phyloP scores from a whole-genome alignment of 1,140 invertebrate genomes.

The Heterodera schachtii region DNA sequence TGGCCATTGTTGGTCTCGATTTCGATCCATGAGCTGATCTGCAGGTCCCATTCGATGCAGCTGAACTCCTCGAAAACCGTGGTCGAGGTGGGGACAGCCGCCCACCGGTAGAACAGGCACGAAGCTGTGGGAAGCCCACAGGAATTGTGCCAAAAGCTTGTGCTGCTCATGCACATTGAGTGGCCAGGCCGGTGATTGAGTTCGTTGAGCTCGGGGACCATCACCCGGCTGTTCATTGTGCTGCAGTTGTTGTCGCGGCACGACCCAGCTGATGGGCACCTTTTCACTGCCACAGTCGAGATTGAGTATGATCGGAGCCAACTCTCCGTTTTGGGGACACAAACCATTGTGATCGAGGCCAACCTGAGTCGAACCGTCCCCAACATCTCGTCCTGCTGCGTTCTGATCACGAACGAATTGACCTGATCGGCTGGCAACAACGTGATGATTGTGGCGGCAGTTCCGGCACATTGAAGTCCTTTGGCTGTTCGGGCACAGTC shows the following conservation, averaged over 20 bases:
- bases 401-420: background rate
- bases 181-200: background rate
- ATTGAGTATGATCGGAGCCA: constrained; percentile 5
- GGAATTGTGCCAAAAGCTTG: background rate
- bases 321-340: background rate
- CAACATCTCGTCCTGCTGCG: background rate
- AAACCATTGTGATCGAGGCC: background rate
- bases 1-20: background rate
- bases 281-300: background rate
- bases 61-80: background rate
- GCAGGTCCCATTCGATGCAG: background rate
- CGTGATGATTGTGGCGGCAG: background rate
- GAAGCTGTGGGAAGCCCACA: background rate
- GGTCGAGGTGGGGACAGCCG: too few species aligned
- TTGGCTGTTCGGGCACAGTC: too few species aligned
- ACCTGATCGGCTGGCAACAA: background rate
- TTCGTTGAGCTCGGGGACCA: too few species aligned
- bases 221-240: background rate
- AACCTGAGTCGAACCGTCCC: background rate
- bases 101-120: too few species aligned
- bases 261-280: constrained; percentile 6
- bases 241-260: background rate
- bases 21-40: background rate
- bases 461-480: too few species aligned
- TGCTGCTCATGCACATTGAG: background rate